A percentile compares a stretch with the other conserved stretches of the same genome.
phyloP scores from a whole-genome alignment of 1,140 invertebrate species.

The Lucilia sericata region DNA sequence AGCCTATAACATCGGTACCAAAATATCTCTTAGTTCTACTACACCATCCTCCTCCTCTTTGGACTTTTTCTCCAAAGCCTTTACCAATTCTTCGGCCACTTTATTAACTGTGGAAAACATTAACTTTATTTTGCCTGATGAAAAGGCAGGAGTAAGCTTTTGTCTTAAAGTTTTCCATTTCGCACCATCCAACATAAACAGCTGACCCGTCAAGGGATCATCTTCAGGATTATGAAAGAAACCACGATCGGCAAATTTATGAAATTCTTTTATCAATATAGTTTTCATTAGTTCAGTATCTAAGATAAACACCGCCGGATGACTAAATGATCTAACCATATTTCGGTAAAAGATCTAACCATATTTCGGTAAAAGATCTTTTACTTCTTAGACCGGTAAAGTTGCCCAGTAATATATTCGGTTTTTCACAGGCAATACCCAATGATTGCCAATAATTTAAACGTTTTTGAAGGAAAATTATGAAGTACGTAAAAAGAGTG shows the following conservation, averaged over 20 bases:
- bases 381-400: background rate
- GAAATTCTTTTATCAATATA: constrained; percentile 71
- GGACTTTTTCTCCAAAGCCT: constrained; percentile 42
- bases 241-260: constrained; percentile 70
- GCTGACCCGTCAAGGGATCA: constrained; percentile 68
- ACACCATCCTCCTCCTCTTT: background rate
- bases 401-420: constrained; percentile 13
- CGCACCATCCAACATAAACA: constrained; percentile 69
- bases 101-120: constrained; percentile 64
- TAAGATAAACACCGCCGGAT: background rate
- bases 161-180: constrained; percentile 72
- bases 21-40: constrained; percentile 58
- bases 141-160: constrained; percentile 74
- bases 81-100: constrained; percentile 35
- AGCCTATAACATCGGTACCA: constrained; percentile 71
- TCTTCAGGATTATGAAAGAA: constrained; percentile 68
- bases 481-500: background rate
- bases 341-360: too few relatives aligned
- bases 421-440: constrained; percentile 30
- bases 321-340: too few relatives aligned
- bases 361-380: constrained; percentile 26
- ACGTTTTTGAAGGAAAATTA: background rate
- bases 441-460: constrained; percentile 11
- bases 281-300: constrained; percentile 66
- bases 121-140: constrained; percentile 71